Conservation (phyloP, 2,113 vertebrate genomes). For the Myocastor coypus region DNA sequence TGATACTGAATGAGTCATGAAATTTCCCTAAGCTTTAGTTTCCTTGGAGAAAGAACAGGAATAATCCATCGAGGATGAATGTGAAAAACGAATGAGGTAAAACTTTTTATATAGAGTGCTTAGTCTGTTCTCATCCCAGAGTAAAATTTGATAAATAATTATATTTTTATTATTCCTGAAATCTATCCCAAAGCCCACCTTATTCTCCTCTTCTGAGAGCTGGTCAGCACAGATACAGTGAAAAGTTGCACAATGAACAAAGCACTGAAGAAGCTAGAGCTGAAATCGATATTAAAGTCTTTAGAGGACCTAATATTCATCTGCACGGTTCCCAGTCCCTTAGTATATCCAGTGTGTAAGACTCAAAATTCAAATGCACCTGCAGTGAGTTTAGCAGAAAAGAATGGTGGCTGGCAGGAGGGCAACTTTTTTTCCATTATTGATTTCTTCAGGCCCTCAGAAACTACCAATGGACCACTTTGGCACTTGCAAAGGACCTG, state of each 20-base stretch:
- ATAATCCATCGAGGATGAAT: background rate
- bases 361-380: background rate
- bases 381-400: background rate
- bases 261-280: background rate
- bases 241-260: background rate
- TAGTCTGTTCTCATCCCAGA: background rate
- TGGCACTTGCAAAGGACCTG: background rate
- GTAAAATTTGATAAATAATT: constrained; percentile 11
- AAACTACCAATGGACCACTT: background rate
- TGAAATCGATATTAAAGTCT: background rate
- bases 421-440: background rate
- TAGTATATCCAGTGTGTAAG: background rate
- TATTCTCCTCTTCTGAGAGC: fast-evolving
- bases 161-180: background rate
- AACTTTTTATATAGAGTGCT: background rate
- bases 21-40: constrained; percentile 21
- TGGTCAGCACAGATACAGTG: background rate
- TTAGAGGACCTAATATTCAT: background rate
- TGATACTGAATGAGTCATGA: background rate
- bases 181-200: background rate
- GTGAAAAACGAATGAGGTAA: background rate
- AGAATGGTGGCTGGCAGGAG: background rate
- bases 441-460: background rate
- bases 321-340: background rate
- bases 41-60: background rate